Percentiles rank a stretch among this genome's conserved stretches.
Evolutionary conservation across 2,797 vertebrate species (phyloP).

Genomic region (Dicrostonyx torquatus): DNA sequence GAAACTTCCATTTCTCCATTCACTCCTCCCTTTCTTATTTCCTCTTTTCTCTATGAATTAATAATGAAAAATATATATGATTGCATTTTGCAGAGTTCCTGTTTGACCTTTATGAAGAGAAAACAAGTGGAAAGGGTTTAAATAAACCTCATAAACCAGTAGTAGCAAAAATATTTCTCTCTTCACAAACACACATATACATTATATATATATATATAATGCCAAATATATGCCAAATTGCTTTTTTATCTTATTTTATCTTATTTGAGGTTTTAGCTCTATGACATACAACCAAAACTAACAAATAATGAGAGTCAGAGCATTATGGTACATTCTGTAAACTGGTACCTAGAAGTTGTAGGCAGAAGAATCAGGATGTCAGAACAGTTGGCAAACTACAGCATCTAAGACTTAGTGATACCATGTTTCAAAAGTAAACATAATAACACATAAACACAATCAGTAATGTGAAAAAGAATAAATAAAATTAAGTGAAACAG

Average conservation of each 20-base stretch:
- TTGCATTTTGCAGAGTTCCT: neutral
- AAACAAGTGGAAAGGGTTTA: neutral
- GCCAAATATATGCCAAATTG: too few species aligned
- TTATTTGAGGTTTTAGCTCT: neutral
- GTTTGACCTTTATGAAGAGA: neutral
- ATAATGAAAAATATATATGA: neutral
- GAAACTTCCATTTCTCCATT: neutral
- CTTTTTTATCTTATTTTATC: too few species aligned
- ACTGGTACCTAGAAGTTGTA: neutral
- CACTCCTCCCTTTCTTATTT: too few species aligned
- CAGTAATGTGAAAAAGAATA: neutral
- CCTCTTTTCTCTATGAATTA: neutral
- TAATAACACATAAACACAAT: neutral
- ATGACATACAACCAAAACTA: neutral
- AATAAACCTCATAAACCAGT: neutral
- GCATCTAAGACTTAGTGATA: neutral
- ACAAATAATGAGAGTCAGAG: neutral
- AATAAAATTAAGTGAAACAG: neutral
- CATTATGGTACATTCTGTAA: neutral
- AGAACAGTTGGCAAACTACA: neutral
- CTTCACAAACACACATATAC: too few species aligned
- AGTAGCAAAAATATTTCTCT: neutral
- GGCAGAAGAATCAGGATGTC: neutral
- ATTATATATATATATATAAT: too few species aligned
- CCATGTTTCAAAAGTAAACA: neutral